Evolutionary conservation across 2,113 vertebrate genomes (phyloP), one percentile per base, ranked within the genome.

Genomic region (Chunga burmeisteri): DNA sequence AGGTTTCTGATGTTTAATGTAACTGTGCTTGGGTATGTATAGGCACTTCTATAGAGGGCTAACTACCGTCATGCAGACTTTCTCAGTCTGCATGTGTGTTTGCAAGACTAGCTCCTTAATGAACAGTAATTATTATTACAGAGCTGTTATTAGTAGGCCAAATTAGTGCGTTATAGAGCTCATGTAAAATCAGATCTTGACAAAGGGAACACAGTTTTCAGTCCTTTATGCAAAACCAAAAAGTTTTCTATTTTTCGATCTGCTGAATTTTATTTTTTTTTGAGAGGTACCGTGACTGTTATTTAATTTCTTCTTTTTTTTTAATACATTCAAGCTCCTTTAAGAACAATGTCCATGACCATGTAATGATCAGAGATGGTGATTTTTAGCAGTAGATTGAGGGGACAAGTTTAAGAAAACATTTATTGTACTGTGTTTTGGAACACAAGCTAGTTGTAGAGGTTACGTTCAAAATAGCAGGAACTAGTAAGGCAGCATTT

Each of bases 401-500:
- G 55, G 49, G 80, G 72, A 59, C 18, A 90, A 80, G 81, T 93
- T 94, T 90, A 92, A 90, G 92, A 96, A 97, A 96, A 91, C 73
- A 53, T 96, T 96, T 97, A 73, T 95, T 79, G 86, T 56, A 2
- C 55, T 65, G n/a, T 93, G 85, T 90, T 93, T 94, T 95, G 92
- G 95, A 61, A 44, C 91, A 77, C 92, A 81, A 95, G 72, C 75
- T 87, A 83, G 73, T 91, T 91, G 93, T 95, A 97, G 95, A 97
- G 97, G 97, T 97, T 98, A 96, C 27, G 8, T 96, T 97, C 56
- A 94, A 95, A 97, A 84, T 83, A 97, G 84, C 58, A 90, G 97
- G 96, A 97, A 97, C 96, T 94, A 79, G 95, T 88, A 96, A 16
- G 30, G 97, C 97, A 96, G 96, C 97, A 92, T 86, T 98, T 98